phyloP scores from a whole-genome alignment of 2,113 vertebrate species.

The Actinemys pallida region DNA sequence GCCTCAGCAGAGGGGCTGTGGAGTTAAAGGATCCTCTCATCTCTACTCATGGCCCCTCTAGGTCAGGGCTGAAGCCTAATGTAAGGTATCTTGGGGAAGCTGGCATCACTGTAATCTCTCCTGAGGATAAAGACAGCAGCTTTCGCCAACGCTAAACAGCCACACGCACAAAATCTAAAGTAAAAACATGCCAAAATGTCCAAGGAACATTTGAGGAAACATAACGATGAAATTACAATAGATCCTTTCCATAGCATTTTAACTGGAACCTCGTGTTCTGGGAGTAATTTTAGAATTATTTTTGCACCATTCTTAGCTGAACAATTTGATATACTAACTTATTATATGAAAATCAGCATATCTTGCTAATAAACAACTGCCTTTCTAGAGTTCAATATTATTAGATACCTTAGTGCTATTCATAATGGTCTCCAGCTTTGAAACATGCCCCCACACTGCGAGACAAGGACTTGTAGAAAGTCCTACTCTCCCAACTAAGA shows the following conservation, averaged over 20 bases:
- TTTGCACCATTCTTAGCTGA: not conserved
- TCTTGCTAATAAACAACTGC: not conserved
- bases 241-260: not conserved
- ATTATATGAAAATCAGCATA: not conserved
- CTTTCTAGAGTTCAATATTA: not conserved
- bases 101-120: slow-evolving; percentile 61
- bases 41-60: slow-evolving; percentile 52
- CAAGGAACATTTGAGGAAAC: not conserved
- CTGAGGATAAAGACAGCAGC: slow-evolving; percentile 54
- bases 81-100: slow-evolving; percentile 45
- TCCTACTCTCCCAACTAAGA: slow-evolving; percentile 51
- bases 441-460: slow-evolving; percentile 65
- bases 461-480: slow-evolving; percentile 57
- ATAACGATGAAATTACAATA: slow-evolving; percentile 3
- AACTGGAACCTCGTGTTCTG: slow-evolving; percentile 11
- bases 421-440: slow-evolving; percentile 54
- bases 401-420: slow-evolving; percentile 42
- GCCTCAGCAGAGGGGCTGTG: slow-evolving; percentile 47
- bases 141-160: not conserved
- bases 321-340: slow-evolving; percentile 15
- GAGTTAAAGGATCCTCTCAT: slow-evolving; percentile 55
- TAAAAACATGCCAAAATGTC: slow-evolving; percentile 66
- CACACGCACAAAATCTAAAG: slow-evolving; percentile 54
- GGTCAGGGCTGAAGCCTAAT: slow-evolving; percentile 61
- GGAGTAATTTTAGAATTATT: slow-evolving; percentile 14